Conservation (phyloP, 2,888 invertebrate genomes). For the Epirrhoe alternata region DNA sequence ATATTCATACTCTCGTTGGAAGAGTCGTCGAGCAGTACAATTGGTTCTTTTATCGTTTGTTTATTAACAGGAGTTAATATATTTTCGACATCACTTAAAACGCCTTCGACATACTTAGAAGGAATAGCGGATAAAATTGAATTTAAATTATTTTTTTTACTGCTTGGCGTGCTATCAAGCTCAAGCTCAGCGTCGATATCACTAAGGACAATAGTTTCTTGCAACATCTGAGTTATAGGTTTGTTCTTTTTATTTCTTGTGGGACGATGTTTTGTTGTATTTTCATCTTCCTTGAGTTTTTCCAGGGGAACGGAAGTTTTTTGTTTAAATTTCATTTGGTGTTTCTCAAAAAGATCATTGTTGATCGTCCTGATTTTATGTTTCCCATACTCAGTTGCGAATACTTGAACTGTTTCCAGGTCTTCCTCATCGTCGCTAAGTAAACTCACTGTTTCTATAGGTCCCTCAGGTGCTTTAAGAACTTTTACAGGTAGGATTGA, state of each 20-base stretch:
- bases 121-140: constrained; percentile 16
- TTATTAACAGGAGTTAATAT: constrained; percentile 17
- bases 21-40: constrained; percentile 66
- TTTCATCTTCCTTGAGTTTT: constrained; percentile 39
- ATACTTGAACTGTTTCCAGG: constrained; percentile 26
- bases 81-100: constrained; percentile 28
- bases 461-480: constrained; percentile 39
- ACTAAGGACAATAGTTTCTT: constrained; percentile 10
- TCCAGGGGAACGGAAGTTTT: constrained; percentile 61
- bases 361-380: constrained; percentile 53
- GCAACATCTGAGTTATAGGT: background rate
- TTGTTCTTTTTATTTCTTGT: background rate
- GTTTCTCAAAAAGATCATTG: constrained; percentile 51
- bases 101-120: constrained; percentile 23
- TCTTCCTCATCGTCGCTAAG: constrained; percentile 75
- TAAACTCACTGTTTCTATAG: constrained; percentile 68
- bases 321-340: constrained; percentile 61
- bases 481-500: constrained; percentile 49
- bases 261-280: constrained; percentile 9
- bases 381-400: constrained; percentile 69
- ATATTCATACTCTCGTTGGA: constrained; percentile 54
- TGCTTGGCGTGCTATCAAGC: background rate
- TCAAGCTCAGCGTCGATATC: constrained; percentile 1
- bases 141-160: background rate
- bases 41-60: constrained; percentile 14